Base-by-base conservation (phyloP, 2,113 vertebrate species). In the Dicerorhinus sumatrensis region DNA sequence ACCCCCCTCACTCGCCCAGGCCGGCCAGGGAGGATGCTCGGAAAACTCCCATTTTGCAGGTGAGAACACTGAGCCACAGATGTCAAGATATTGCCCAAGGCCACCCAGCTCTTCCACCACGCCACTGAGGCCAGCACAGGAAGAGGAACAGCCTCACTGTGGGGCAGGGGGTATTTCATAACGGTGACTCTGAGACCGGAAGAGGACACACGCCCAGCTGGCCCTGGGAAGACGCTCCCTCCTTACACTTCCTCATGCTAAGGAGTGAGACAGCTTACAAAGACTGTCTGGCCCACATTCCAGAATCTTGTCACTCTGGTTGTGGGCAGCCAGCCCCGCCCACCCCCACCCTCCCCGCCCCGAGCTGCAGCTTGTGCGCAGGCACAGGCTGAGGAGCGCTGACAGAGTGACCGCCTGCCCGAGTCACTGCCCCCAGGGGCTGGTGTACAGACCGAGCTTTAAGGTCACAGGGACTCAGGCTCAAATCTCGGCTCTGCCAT, bases 1-100 rank as follows among this genome's bases (percentile, higher is more conserved):
- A 18, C 2, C 2, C 4, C 36, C 18, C 5, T 2, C 67, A 8
- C 46, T 0, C 1, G 6, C 84, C 31, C n/a, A 0, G 54, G n/a
- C 76, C 27, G 18, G 20, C 36, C 1, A 3, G 9, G 17, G n/a
- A 3, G 21, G 0, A 13, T 1, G 58, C 73, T 20, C 0, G 4
- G 33, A 29, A 58, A 65, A 67, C 21, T 2, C 6, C 69, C n/a
- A 2, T 6, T 36, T 27, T 6, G 25, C 3, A 58, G 33, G 1
- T 5, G 25, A 36, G 58, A 23, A 9, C 8, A 0, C 16, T 0
- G 70, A 58, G 48, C 11, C 60, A 8, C 42, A 39, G 48, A 33
- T 0, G 11, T 16, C 8, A 25, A 20, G 18, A 20, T 0, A 8
- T 4, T 10, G 69, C 6, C 29, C 54, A 6, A 3, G 62, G 76